Conservation (phyloP, 2,888 invertebrate species). For the Horisme vitalbata region DNA sequence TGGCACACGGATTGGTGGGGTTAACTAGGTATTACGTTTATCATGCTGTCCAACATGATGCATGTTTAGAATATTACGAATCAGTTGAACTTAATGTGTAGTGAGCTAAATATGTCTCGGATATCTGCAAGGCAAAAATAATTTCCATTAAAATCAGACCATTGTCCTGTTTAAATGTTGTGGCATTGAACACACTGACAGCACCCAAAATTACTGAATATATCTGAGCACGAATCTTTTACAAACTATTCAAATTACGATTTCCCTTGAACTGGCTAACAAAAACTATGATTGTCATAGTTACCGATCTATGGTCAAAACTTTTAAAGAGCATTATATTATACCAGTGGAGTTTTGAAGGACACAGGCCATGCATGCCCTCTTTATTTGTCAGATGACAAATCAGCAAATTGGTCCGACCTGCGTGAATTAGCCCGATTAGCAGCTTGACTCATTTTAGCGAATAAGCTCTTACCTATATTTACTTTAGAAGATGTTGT, state of each 20-base stretch:
- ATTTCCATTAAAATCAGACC: too few relatives aligned
- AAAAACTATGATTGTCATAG: slow-evolving; percentile 4
- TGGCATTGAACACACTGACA: neutral
- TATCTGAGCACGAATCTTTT: slow-evolving; percentile 11
- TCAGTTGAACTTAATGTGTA: neutral
- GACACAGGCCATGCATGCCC: slow-evolving; percentile 9
- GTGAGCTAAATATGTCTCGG: neutral
- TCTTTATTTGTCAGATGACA: slow-evolving; percentile 13
- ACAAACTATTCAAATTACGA: slow-evolving; percentile 10
- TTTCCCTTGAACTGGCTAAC: slow-evolving; percentile 18
- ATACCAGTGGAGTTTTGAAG: slow-evolving; percentile 12
- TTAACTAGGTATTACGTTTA: too few relatives aligned
- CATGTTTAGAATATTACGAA: neutral
- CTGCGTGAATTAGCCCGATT: slow-evolving; percentile 16
- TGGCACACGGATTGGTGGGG: too few relatives aligned
- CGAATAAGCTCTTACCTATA: neutral
- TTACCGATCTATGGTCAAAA: slow-evolving; percentile 3
- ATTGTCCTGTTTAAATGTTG: too few relatives aligned
- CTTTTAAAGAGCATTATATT: neutral
- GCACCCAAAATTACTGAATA: neutral
- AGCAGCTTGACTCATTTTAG: neutral
- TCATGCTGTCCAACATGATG: too few relatives aligned
- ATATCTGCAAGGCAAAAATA: too few relatives aligned
- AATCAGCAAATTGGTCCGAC: slow-evolving; percentile 18
- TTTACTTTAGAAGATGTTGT: too few relatives aligned